phyloP scores from a whole-genome alignment of 2,113 vertebrate species.

The Pholis gunnellus region DNA sequence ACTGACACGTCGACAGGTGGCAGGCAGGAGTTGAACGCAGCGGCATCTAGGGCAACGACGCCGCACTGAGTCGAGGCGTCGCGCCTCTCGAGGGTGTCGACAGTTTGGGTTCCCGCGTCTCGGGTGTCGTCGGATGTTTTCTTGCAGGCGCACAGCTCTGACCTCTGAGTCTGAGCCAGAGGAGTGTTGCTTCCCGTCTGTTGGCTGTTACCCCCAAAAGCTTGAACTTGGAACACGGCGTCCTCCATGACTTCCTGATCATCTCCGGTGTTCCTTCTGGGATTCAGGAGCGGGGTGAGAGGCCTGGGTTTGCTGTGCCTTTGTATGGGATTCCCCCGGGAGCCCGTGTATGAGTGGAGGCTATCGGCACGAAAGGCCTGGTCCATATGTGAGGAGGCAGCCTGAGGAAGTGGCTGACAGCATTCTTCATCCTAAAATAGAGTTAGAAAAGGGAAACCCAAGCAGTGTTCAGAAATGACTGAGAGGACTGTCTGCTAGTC shows the following conservation, averaged over 20 bases:
- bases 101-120: slow-evolving; percentile 85
- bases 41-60: background rate
- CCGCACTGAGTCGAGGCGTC: slow-evolving; percentile 85
- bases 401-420: slow-evolving; percentile 20
- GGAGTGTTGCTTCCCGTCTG: background rate
- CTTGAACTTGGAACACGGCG: background rate
- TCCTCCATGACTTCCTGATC: background rate
- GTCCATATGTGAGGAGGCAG: background rate
- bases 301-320: background rate
- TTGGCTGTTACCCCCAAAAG: background rate
- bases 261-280: background rate
- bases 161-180: slow-evolving; percentile 23
- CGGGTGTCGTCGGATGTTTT: slow-evolving; percentile 18
- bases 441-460: slow-evolving; percentile 2
- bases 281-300: background rate
- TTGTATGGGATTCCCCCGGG: slow-evolving; percentile 3
- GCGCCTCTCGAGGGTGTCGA: slow-evolving; percentile 35
- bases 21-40: background rate
- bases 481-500: background rate
- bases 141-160: slow-evolving; percentile 30
- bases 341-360: background rate
- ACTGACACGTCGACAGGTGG: slow-evolving; percentile 23
- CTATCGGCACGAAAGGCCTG: slow-evolving; percentile 2
- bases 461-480: background rate
- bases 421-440: slow-evolving; percentile 47